Evolutionary conservation across 2,113 vertebrate species (phyloP).

Genomic region (Sakesphorus luctuosus): DNA sequence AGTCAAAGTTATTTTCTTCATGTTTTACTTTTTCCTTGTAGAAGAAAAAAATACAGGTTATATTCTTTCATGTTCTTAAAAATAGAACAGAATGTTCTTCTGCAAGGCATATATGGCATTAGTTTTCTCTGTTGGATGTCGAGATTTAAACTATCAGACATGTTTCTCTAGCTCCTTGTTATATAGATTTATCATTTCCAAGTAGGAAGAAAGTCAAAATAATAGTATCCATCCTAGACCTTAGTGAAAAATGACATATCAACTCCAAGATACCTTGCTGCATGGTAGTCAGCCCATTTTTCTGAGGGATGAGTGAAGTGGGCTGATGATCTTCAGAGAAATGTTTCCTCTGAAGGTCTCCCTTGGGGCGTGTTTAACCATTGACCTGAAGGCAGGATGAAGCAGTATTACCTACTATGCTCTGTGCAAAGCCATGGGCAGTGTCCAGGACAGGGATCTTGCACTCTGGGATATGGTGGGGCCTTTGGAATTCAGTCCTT

Average conservation of each 20-base stretch:
- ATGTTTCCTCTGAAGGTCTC: background rate
- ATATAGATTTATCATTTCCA: background rate
- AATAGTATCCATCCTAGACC: background rate
- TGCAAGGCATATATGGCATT: background rate
- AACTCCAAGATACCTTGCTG: background rate
- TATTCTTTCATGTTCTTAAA: background rate
- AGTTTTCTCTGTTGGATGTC: background rate
- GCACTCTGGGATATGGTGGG: fast-evolving
- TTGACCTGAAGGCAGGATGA: background rate
- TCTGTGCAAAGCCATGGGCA: background rate
- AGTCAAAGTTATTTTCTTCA: background rate
- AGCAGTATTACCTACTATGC: background rate
- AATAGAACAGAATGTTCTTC: background rate
- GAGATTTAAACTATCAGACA: background rate
- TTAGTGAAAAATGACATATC: background rate
- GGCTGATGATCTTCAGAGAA: background rate
- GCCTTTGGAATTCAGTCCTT: background rate
- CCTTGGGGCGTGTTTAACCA: background rate
- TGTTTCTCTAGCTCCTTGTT: background rate
- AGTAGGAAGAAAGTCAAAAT: background rate
- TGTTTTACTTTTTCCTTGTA: background rate
- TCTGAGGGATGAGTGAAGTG: background rate
- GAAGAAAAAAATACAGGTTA: background rate
- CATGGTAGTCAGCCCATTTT: background rate
- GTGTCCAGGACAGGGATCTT: background rate